Base-by-base conservation (phyloP, 2,113 vertebrate genomes). In the Neolamprologus fasciatus region DNA sequence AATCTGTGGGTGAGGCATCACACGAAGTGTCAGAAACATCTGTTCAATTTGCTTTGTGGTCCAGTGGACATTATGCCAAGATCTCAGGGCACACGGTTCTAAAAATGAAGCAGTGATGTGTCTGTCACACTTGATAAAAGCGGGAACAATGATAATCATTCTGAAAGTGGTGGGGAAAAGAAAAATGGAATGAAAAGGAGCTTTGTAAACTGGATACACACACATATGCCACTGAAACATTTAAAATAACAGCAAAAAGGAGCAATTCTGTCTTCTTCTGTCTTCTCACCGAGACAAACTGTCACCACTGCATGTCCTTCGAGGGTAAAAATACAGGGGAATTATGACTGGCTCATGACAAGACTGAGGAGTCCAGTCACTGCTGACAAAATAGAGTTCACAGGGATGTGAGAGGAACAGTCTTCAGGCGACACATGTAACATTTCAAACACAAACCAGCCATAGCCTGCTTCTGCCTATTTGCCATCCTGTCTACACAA, bases 81-180 rank as follows among this genome's bases (percentile, higher is more conserved):
- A 87, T 92, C 84, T 85, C 88, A 68, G 83, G 91, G 89, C 84
- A 68, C 89, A 79, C 42, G 3, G 79, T 83, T 89, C 81, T 68
- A 87, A 86, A 92, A 87, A 86, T 86, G 87, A 93, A 91, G 80
- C 91, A 45, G 87, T 92, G 89, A 94, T 88, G 90, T 76, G 88
- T 89, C 87, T 94, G 93, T 94, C 94, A 93, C 88, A 93, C 90
- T 92, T 86, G 92, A 94, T 93, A 84, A 93, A 93, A 87, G 90
- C 81, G 88, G 71, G 86, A 84, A 88, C 89, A 88, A 89, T 89
- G 90, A 89, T 84, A 93, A 92, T 90, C 89, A 71, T 81, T 86
- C 81, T 84, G 88, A 93, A 93, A 88, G 83, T 73, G 80, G 7
- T 1, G 35, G 78, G 87, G 21, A 17, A 50, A 83, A 83, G 89